Base-by-base conservation (phyloP, 2,113 vertebrate species). In the Scomber scombrus region DNA sequence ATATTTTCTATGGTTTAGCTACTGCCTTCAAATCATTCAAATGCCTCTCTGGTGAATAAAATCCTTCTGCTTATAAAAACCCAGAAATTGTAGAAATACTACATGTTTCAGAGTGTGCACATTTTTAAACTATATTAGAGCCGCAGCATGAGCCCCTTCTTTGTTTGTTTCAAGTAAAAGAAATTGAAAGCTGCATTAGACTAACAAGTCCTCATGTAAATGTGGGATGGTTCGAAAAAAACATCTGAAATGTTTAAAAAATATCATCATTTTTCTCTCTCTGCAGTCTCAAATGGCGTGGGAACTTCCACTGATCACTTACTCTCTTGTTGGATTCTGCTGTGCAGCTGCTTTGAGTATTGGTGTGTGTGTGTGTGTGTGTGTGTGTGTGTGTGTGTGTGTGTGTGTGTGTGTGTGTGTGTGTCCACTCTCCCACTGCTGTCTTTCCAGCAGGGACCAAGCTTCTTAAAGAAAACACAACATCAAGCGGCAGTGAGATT, bases 401-500 rank as follows among this genome's bases (percentile, higher is more conserved):
- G 47, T 52, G 78, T 45, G 46, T 80, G 58, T 51, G 12, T 40
- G 66, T 72, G 49, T 57, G 65, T 60, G 61, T 57, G 56, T 61
- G 16, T 50, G 75, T 61, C 29, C 45, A 55, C 81, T 71, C 58
- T 55, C 61, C 14, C 60, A 64, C 51, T 52, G 68, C 78, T n/a
- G 34, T 66, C 62, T 72, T 85, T 80, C 5, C 85, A 78, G 85
- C 80, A 81, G 69, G 85, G 85, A 79, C 45, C 82, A 46, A 85
- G 79, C 88, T 78, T 89, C 88, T 90, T 86, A 85, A 80, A 77
- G 84, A 79, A 86, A 90, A 74, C 85, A 85, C 78, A 71, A 85
- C 74, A 89, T 88, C 61, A 47, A 82, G 82, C 73, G 5, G 68
- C 3, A 14, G 51, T 15, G 47, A 73, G 72, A 85, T 81, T 81